Percentiles rank a stretch among this genome's conserved stretches.
phyloP scores from a whole-genome alignment of 2,113 vertebrate species.

The Cyanoliseus patagonus region DNA sequence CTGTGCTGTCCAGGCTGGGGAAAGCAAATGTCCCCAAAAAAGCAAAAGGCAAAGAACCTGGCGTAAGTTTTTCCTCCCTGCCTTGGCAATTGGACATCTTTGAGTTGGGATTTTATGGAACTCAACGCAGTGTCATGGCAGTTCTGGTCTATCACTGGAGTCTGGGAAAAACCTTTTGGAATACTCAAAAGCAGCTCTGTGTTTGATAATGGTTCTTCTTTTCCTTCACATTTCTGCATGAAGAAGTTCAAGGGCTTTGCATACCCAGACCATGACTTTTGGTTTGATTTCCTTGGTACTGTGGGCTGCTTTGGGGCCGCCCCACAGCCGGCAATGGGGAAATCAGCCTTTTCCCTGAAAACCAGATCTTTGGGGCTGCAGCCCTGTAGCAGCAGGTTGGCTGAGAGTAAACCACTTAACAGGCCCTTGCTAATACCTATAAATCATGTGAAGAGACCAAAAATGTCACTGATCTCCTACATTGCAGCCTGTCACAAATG shows the following conservation, averaged over 20 bases:
- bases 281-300: neutral
- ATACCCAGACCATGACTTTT: neutral
- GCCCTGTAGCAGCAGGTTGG: neutral
- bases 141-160: neutral
- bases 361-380: neutral
- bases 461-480: neutral
- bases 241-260: neutral
- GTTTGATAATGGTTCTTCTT: neutral
- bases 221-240: neutral
- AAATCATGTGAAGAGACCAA: neutral
- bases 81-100: neutral
- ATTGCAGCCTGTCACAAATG: neutral
- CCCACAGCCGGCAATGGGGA: neutral
- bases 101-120: neutral
- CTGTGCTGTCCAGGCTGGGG: neutral
- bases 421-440: neutral
- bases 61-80: neutral
- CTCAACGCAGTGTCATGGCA: neutral
- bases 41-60: neutral
- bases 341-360: neutral
- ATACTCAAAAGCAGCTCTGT: neutral
- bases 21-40: neutral
- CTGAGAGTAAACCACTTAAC: neutral
- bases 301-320: neutral
- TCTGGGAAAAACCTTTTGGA: neutral